phyloP scores from a whole-genome alignment of 2,888 invertebrate genomes.

The Sinhomidia bicolor region DNA sequence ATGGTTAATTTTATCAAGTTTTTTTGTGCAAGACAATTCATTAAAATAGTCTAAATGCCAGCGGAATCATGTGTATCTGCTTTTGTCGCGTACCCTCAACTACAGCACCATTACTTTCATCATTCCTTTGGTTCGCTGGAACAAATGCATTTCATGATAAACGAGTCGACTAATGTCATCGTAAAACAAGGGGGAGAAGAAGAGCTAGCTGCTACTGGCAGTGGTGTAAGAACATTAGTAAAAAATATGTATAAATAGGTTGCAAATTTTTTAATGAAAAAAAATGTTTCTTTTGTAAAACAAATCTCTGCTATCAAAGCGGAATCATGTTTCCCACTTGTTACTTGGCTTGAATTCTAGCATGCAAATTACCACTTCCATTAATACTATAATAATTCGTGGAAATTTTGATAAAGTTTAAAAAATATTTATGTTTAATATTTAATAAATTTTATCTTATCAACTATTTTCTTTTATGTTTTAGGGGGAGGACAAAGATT shows the following conservation, averaged over 20 bases:
- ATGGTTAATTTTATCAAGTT: background rate
- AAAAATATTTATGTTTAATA: no score
- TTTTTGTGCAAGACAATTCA: background rate
- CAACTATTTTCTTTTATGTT: no score
- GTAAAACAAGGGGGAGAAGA: constrained; percentile 29
- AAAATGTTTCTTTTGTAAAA: no score
- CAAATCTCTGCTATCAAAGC: no score
- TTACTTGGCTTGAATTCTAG: no score
- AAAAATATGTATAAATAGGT: background rate
- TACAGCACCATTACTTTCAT: constrained; percentile 14
- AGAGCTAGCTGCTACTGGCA: background rate
- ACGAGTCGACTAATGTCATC: constrained; percentile 17
- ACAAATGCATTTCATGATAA: constrained; percentile 63
- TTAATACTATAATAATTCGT: no score
- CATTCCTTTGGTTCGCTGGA: constrained; percentile 19
- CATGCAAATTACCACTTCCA: no score
- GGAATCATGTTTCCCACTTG: no score
- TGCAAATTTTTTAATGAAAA: no score
- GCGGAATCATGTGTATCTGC: constrained; percentile 50
- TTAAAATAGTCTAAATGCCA: constrained; percentile 50
- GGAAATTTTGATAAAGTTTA: no score
- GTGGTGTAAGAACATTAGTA: constrained; percentile 45
- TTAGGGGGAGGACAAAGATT: constrained; percentile 68
- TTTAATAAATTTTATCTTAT: no score
- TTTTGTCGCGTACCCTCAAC: constrained; percentile 31